These are phyloP conservation scores for Excalfactoria chinensis DNA, from an alignment of 2,113 vertebrate genomes.

Conservation along the genomic window DNA sequence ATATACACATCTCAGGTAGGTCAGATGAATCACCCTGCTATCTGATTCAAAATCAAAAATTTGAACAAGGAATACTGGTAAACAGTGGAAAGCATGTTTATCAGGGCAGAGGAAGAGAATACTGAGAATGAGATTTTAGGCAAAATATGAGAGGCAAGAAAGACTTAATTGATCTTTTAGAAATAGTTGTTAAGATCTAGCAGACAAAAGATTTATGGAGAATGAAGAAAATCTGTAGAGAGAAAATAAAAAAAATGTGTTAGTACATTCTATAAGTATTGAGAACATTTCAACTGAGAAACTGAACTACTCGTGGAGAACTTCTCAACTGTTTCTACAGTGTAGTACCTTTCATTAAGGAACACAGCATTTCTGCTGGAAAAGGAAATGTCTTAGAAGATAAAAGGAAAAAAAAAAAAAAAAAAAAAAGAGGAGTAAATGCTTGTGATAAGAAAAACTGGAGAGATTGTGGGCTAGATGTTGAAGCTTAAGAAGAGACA, in stretches of 20 bases:
- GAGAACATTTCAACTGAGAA: neutral
- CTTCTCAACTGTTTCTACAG: neutral
- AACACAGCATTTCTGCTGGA: neutral
- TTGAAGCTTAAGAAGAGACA: neutral
- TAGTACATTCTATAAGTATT: neutral
- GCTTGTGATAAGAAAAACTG: neutral
- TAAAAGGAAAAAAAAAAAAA: neutral
- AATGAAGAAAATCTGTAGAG: neutral
- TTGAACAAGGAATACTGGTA: neutral
- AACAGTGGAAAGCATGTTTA: neutral
- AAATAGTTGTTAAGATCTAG: neutral
- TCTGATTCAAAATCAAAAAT: constrained; percentile 42
- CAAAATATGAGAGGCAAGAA: neutral
- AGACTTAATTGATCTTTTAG: neutral
- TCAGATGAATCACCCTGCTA: constrained; percentile 11
- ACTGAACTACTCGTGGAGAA: neutral
- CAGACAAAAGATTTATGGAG: neutral
- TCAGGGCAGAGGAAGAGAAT: neutral
- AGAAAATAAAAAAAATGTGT: neutral
- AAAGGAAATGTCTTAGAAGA: neutral
- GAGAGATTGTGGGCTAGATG: neutral
- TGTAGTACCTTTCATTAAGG: neutral
- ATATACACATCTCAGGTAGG: neutral
- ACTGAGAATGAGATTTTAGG: neutral
- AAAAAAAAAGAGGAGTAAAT: neutral